Evolutionary conservation across 2,888 invertebrate species (phyloP).

Genomic region (Tinea pellionella): DNA sequence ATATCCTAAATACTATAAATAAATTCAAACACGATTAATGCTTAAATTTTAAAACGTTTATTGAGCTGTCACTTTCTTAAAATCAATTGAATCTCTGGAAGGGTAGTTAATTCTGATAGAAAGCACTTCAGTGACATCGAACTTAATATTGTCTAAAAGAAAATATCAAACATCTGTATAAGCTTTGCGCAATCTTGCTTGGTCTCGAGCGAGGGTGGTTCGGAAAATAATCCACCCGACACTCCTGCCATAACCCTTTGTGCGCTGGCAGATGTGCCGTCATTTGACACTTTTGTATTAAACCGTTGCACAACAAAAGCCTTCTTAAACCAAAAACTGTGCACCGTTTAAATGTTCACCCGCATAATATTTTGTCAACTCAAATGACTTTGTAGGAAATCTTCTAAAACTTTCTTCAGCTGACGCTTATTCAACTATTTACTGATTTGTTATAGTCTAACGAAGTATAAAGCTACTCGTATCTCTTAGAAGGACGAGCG

Average conservation of each 20-base stretch:
- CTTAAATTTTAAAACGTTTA: background rate
- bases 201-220: conserved; percentile 46
- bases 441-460: too few relatives aligned
- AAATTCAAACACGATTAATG: background rate
- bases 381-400: background rate
- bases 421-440: background rate
- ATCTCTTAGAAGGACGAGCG: too few relatives aligned
- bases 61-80: background rate
- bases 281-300: conserved; percentile 71
- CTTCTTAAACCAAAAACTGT: conserved; percentile 67
- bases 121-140: conserved; percentile 11
- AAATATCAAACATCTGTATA: conserved; percentile 56
- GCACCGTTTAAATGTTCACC: conserved; percentile 59
- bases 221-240: conserved; percentile 66
- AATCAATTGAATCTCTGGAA: background rate
- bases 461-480: too few relatives aligned
- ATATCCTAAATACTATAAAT: background rate
- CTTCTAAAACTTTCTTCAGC: background rate
- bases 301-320: conserved; percentile 69
- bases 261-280: conserved; percentile 63
- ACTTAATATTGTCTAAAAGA: conserved; percentile 15
- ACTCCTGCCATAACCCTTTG: conserved; percentile 55
- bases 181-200: conserved; percentile 50
- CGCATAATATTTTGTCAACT: conserved; percentile 48
- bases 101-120: background rate